Percentiles rank a stretch among this genome's conserved stretches.
Evolutionary conservation across 2,888 invertebrate species (phyloP).

Genomic region (Trachelus iudaicus): DNA sequence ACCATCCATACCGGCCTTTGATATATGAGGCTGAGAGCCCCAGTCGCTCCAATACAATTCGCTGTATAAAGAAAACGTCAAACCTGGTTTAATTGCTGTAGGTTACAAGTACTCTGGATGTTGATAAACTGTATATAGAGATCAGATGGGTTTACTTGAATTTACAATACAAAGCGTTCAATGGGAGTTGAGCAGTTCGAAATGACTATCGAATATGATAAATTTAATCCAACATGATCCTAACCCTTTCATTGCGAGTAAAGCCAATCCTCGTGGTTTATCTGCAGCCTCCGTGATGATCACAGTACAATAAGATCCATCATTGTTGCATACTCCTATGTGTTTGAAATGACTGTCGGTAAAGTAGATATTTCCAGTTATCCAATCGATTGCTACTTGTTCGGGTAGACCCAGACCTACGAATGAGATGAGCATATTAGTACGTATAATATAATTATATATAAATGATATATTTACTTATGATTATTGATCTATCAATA

Average conservation of each 20-base stretch:
- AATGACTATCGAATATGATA: not conserved
- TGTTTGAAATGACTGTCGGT: slow-evolving; percentile 78
- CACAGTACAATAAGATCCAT: slow-evolving; percentile 75
- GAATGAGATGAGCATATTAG: not conserved
- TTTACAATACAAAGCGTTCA: not conserved
- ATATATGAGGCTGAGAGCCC: slow-evolving; percentile 80
- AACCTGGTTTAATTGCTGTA: not conserved
- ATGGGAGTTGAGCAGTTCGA: not conserved
- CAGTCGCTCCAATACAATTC: slow-evolving; percentile 94
- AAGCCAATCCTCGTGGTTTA: slow-evolving; percentile 76
- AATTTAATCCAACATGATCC: slow-evolving; percentile 15
- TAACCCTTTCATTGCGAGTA: slow-evolving; percentile 78
- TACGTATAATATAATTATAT: not conserved
- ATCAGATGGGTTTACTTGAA: not conserved
- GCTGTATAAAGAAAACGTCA: slow-evolving; percentile 64
- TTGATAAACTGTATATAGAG: not conserved
- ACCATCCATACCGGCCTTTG: slow-evolving; percentile 89
- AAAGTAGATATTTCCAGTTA: slow-evolving; percentile 85
- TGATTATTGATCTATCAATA: not conserved
- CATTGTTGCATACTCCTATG: slow-evolving; percentile 79
- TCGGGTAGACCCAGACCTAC: slow-evolving; percentile 78
- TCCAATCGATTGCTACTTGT: slow-evolving; percentile 81
- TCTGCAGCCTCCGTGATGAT: slow-evolving; percentile 72
- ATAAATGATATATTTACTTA: not conserved
- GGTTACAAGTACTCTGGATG: not conserved